phyloP scores from a whole-genome alignment of 1,140 invertebrate species.

The Solenopsis invicta region DNA sequence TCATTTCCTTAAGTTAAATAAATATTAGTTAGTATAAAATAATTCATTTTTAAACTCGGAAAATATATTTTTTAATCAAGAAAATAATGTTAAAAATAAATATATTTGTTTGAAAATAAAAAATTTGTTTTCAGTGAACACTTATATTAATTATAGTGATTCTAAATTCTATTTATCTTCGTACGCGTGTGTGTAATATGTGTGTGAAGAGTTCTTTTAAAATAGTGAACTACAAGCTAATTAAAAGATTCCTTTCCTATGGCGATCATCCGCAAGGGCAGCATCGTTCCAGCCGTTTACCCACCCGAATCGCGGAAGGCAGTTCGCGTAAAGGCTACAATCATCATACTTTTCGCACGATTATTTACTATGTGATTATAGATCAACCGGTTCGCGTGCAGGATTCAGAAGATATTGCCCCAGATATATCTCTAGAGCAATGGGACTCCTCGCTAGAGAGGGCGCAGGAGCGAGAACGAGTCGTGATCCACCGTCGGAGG shows the following conservation, averaged over 20 bases:
- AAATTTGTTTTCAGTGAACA: too few relatives aligned
- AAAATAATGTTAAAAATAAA: too few relatives aligned
- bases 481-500: conserved; percentile 78
- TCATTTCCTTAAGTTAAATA: too few relatives aligned
- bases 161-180: neutral
- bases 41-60: too few relatives aligned
- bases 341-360: conserved; percentile 54
- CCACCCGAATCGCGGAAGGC: conserved; percentile 17
- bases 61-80: too few relatives aligned
- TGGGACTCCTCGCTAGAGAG: conserved; percentile 67
- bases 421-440: conserved; percentile 70
- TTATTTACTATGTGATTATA: conserved; percentile 48
- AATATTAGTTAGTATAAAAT: too few relatives aligned
- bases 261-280: neutral
- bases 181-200: neutral
- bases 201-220: neutral
- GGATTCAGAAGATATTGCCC: conserved; percentile 49
- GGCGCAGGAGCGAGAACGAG: conserved; percentile 82
- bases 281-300: neutral
- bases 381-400: conserved; percentile 27
- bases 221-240: neutral
- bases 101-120: too few relatives aligned
- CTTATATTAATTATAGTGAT: neutral
- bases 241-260: conserved; percentile 4
- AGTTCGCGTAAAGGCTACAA: conserved; percentile 47